A percentile compares a stretch with the other conserved stretches of the same genome.
These are phyloP conservation scores for Tetraneura akinire DNA, from an alignment of 1,140 invertebrate species.

Conservation along the genomic window DNA sequence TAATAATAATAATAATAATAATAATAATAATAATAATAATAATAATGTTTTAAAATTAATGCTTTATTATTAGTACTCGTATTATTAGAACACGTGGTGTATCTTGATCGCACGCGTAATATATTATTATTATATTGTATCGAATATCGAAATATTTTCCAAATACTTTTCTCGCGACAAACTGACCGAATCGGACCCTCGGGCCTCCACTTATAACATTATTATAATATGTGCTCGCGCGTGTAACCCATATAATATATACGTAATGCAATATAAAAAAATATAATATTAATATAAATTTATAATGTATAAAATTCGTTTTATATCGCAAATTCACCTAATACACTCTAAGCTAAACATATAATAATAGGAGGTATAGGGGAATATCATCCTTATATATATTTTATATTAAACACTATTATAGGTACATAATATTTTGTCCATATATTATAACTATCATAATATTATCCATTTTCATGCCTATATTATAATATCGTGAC, in stretches of 20 bases:
- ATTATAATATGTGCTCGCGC: too few relatives aligned
- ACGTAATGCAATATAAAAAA: neutral
- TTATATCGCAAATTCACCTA: too few relatives aligned
- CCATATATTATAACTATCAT: too few relatives aligned
- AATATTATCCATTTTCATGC: too few relatives aligned
- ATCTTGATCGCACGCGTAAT: neutral
- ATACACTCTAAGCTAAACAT: too few relatives aligned
- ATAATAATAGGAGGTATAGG: too few relatives aligned
- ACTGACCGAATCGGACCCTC: conserved; percentile 21
- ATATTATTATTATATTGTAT: neutral
- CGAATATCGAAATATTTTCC: conserved; percentile 25
- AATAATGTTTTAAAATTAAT: neutral
- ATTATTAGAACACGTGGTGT: neutral
- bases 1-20: conserved; percentile 4
- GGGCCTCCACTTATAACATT: too few relatives aligned
- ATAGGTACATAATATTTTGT: too few relatives aligned
- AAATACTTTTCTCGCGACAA: conserved; percentile 41
- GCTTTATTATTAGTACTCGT: neutral
- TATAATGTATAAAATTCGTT: too few relatives aligned
- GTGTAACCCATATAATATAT: neutral
- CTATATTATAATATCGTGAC: too few relatives aligned
- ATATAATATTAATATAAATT: neutral
- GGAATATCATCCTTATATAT: too few relatives aligned
- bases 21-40: neutral
- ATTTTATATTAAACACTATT: too few relatives aligned